Base-by-base conservation (phyloP, 2,113 vertebrate species). In the Catharus fuscescens region DNA sequence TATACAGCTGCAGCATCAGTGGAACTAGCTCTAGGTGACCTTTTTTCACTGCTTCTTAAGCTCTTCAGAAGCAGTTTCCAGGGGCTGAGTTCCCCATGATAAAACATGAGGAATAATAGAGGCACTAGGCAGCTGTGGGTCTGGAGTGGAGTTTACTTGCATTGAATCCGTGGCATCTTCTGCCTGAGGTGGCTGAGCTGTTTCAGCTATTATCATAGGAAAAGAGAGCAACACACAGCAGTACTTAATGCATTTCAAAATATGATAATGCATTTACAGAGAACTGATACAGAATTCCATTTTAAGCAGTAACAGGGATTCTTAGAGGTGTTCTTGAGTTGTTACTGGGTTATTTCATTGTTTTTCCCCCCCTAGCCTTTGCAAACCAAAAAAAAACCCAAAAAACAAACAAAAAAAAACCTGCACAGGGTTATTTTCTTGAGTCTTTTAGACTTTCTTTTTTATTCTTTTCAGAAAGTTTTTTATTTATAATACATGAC, bases 391-490 rank as follows among this genome's bases (percentile, higher is more conserved):
- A 32, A n/a, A 62, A 62, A 31, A 18, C 7, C 34, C 34, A 44
- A 70, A 48, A 50, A 28, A 42, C 28, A 38, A 38, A 38, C 5
- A 8, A 45, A 48, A 48, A 28, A 18, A 36, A 44, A n/a, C n/a
- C 25, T 42, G 5, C 19, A n/a, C 8, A n/a, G 0, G 0, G 19
- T 32, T 62, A 20, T 56, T 70, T 73, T 86, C 23, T 57, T 61
- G 6, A 70, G 8, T 42, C 34, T 60, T 48, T 62, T 57, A 48
- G 19, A 40, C 5, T 8, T 16, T 36, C 34, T 36, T 40, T 40
- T 40, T 48, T 73, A 24, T 73, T 31, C 4, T 60, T n/a, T 60
- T 42, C 29, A 61, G 36, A 42, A 67, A 64, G 5, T 44, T 82
- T 62, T 1, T 31, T 47, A 32, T 45, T 88, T 62, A 66, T 50